Evolutionary conservation across 2,888 invertebrate species (phyloP).

Genomic region (Arge pagana): DNA sequence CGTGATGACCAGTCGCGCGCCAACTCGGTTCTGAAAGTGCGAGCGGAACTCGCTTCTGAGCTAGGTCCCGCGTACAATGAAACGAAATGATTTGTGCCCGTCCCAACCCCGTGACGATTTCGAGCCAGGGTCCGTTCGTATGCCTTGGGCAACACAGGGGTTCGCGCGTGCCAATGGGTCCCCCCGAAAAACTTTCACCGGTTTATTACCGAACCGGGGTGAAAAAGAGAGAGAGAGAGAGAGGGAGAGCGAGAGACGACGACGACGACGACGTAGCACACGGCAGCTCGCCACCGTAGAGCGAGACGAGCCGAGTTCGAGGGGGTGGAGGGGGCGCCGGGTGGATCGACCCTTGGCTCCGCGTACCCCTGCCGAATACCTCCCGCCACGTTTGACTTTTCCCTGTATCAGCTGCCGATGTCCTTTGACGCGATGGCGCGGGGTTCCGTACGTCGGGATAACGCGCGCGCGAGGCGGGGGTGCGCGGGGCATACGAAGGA

Average conservation of each 20-base stretch:
- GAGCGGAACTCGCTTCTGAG: too few species aligned
- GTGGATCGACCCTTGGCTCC: not conserved
- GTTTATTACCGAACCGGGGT: constrained; percentile 39
- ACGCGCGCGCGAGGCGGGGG: constrained; percentile 13
- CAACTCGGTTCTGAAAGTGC: constrained; percentile 25
- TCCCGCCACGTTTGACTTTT: constrained; percentile 29
- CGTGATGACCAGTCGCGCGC: constrained; percentile 34
- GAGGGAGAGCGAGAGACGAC: constrained; percentile 27
- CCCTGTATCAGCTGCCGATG: constrained; percentile 52
- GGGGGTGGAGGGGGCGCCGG: constrained; percentile 21
- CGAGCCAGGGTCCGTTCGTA: constrained; percentile 37
- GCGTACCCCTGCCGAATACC: constrained; percentile 25
- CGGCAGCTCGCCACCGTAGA: constrained; percentile 17
- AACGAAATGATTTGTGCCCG: constrained; percentile 48
- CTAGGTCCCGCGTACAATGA: constrained; percentile 39
- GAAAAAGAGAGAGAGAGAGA: constrained; percentile 8
- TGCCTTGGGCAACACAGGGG: constrained; percentile 30
- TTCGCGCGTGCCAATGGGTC: constrained; percentile 50
- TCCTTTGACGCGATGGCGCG: constrained; percentile 41
- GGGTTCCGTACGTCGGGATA: too few species aligned
- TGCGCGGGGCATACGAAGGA: constrained; percentile 28
- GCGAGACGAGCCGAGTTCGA: too few species aligned
- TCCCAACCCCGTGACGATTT: constrained; percentile 44
- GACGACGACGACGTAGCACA: constrained; percentile 30
- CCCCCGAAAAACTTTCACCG: constrained; percentile 48